phyloP scores from a whole-genome alignment of 2,888 invertebrate genomes.

The Ceratothoa steindachneri region DNA sequence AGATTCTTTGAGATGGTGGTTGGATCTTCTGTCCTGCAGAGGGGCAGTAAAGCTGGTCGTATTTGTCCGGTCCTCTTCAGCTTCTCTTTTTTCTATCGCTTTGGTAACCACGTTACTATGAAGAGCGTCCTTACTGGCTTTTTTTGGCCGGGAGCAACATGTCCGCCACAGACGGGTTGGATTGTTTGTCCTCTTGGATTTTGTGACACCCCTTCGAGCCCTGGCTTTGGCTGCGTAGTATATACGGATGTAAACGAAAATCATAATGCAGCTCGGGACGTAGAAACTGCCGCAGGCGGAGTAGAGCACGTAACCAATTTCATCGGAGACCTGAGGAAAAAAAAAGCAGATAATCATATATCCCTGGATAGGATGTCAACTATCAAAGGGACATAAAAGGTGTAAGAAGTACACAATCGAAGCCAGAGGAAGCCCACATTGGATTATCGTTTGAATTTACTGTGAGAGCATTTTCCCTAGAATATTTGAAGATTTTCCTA shows the following conservation, averaged over 20 bases:
- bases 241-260: conserved; percentile 98
- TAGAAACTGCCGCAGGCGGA: conserved; percentile 98
- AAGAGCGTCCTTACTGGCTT: neutral
- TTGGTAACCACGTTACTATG: neutral
- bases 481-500: too few relatives aligned
- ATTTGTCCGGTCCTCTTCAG: conserved; percentile 8
- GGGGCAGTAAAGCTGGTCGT: conserved; percentile 24
- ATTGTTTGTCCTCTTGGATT: conserved; percentile 49
- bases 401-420: neutral
- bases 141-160: neutral
- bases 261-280: conserved; percentile 98
- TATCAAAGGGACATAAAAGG: neutral
- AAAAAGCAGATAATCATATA: neutral
- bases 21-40: neutral
- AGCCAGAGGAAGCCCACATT: too few relatives aligned
- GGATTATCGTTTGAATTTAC: too few relatives aligned
- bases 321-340: conserved; percentile 78
- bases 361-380: too few relatives aligned
- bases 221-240: conserved; percentile 92
- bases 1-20: conserved; percentile 16
- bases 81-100: neutral
- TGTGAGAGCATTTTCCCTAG: too few relatives aligned
- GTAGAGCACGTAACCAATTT: conserved; percentile 95
- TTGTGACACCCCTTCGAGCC: conserved; percentile 70
- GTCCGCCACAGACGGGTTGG: neutral